Evolutionary conservation across 2,113 vertebrate genomes (phyloP).

Genomic region (Cettia cetti): DNA sequence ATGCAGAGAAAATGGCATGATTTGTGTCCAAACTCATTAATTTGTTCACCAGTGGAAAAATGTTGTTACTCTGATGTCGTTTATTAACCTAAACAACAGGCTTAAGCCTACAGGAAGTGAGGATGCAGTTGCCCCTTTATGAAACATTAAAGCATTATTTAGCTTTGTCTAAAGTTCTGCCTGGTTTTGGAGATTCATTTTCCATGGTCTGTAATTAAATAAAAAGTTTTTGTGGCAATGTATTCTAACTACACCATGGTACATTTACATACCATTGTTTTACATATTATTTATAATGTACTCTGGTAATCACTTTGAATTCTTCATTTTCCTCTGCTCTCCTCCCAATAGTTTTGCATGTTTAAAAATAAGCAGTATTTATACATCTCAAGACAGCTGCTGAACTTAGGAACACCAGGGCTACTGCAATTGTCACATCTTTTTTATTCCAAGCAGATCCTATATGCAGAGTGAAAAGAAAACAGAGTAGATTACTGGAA

Average conservation of each 20-base stretch:
- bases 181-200: neutral
- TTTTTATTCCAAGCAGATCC: constrained; percentile 22
- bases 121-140: neutral
- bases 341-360: neutral
- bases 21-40: neutral
- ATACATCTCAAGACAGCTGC: constrained; percentile 9
- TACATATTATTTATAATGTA: neutral
- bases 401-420: neutral
- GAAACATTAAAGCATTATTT: neutral
- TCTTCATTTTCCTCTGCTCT: constrained; percentile 3
- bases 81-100: neutral
- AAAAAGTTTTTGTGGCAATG: neutral
- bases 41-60: neutral
- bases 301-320: constrained; percentile 16
- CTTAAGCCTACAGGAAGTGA: neutral
- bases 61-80: neutral
- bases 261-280: constrained; percentile 5
- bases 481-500: neutral
- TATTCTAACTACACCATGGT: neutral
- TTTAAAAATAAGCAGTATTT: constrained; percentile 19
- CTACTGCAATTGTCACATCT: neutral
- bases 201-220: neutral
- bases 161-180: constrained; percentile 2
- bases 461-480: neutral
- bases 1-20: neutral